Evolutionary conservation across 2,113 vertebrate species (phyloP).

Genomic region (Caretta caretta): DNA sequence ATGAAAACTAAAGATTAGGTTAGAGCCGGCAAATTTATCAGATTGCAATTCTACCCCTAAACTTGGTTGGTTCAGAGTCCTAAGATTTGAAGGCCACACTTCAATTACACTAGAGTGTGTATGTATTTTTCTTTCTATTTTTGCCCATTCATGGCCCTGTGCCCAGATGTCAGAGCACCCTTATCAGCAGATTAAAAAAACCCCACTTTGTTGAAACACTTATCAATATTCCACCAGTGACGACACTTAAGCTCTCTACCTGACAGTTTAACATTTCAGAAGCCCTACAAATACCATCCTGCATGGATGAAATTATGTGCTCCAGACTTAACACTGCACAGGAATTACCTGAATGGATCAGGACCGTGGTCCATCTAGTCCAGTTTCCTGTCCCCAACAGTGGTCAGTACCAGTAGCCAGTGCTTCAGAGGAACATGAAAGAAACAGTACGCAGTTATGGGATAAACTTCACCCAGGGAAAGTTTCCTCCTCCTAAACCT

Average conservation of each 20-base stretch:
- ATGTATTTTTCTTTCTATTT: constrained; percentile 29
- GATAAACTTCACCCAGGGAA: constrained; percentile 21
- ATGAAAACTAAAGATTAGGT: neutral
- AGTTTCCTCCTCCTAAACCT: constrained; percentile 9
- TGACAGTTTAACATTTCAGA: constrained; percentile 63
- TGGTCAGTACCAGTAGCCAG: neutral
- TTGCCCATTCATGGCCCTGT: constrained; percentile 45
- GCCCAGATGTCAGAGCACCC: constrained; percentile 66
- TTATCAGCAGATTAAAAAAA: constrained; percentile 63
- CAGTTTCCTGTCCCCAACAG: constrained; percentile 30
- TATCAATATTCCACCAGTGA: constrained; percentile 62
- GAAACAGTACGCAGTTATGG: neutral
- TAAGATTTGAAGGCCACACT: constrained; percentile 35
- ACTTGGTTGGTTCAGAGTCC: neutral
- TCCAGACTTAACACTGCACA: neutral
- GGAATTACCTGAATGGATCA: constrained; percentile 31
- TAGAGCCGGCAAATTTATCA: neutral
- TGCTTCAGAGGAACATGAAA: constrained; percentile 25
- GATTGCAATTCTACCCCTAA: neutral
- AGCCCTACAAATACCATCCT: constrained; percentile 36
- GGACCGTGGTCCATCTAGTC: constrained; percentile 28
- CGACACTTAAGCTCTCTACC: constrained; percentile 67
- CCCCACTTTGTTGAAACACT: constrained; percentile 59
- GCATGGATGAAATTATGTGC: constrained; percentile 39
- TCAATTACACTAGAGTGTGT: constrained; percentile 49